A percentile compares a stretch with the other conserved stretches of the same genome.
Evolutionary conservation across 2,113 vertebrate genomes (phyloP).

Genomic region (Mormoops blainvillei): DNA sequence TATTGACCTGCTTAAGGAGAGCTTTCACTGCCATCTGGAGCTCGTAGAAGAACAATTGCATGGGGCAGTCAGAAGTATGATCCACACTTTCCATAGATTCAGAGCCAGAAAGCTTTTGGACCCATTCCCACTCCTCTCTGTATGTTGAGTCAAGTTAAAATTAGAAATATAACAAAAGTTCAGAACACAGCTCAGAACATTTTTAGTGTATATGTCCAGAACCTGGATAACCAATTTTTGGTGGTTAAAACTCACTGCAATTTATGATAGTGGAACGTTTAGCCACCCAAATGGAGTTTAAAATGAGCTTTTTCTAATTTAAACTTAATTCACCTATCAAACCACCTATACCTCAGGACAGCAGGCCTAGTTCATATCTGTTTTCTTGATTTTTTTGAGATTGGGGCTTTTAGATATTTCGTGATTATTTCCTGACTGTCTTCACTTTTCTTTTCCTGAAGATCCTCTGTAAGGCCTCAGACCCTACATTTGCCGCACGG

Average conservation of each 20-base stretch:
- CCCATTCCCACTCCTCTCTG: slow-evolving; percentile 99
- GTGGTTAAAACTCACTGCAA: not conserved
- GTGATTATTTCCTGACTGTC: slow-evolving; percentile 53
- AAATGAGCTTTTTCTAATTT: not conserved
- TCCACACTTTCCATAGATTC: slow-evolving; percentile 87
- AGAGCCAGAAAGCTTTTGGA: slow-evolving; percentile 89
- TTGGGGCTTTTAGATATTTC: slow-evolving; percentile 69
- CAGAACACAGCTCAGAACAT: slow-evolving; percentile 76
- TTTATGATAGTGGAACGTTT: slow-evolving; percentile 30
- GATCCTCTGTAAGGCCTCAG: slow-evolving; percentile 50
- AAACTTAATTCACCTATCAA: slow-evolving; percentile 19
- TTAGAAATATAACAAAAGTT: slow-evolving; percentile 85
- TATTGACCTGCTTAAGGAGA: slow-evolving; percentile 93
- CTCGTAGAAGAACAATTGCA: slow-evolving; percentile 91
- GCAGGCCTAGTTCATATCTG: not conserved
- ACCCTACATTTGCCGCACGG: slow-evolving; percentile 40
- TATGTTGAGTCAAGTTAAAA: slow-evolving; percentile 84
- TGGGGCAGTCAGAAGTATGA: slow-evolving; percentile 83
- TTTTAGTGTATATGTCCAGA: slow-evolving; percentile 43
- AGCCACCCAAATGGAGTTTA: slow-evolving; percentile 33
- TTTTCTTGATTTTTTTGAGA: not conserved
- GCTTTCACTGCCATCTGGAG: slow-evolving; percentile 92
- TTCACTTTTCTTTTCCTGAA: slow-evolving; percentile 49
- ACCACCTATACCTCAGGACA: not conserved
- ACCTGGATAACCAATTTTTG: not conserved